These are phyloP conservation scores for Eupithecia vulgata DNA, from an alignment of 2,888 invertebrate species.

Conservation along the genomic window DNA sequence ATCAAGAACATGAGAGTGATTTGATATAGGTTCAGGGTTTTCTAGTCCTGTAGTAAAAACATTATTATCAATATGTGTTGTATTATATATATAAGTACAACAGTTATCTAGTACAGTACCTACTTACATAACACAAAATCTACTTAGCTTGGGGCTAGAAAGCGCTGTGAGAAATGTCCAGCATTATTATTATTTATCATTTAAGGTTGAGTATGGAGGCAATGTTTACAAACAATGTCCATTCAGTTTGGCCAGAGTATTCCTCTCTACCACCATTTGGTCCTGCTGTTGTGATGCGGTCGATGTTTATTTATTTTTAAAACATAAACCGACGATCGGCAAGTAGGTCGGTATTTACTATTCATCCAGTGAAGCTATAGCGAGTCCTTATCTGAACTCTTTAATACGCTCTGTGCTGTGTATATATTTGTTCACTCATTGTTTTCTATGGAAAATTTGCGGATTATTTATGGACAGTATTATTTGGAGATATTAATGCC, in stretches of 20 bases:
- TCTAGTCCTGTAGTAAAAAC: too few relatives aligned
- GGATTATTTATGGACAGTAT: not conserved
- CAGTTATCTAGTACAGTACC: too few relatives aligned
- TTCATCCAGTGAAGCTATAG: not conserved
- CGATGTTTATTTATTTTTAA: not conserved
- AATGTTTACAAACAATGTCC: not conserved
- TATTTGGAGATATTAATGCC: not conserved
- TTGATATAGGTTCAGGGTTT: too few relatives aligned
- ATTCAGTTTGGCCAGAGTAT: too few relatives aligned
- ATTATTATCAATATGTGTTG: too few relatives aligned
- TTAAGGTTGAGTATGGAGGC: not conserved
- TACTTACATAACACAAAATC: too few relatives aligned
- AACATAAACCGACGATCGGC: not conserved
- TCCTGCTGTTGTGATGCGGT: not conserved
- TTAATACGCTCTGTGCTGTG: not conserved
- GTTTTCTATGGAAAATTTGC: not conserved
- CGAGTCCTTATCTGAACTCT: not conserved
- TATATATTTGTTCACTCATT: constrained; percentile 2
- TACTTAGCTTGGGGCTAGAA: too few relatives aligned
- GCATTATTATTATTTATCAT: too few relatives aligned
- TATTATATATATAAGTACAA: too few relatives aligned
- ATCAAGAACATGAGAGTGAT: too few relatives aligned
- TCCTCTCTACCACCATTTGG: too few relatives aligned
- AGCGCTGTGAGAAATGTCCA: too few relatives aligned
- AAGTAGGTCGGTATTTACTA: not conserved